phyloP scores from a whole-genome alignment of 2,888 invertebrate genomes.

The Cetonia aurata region DNA sequence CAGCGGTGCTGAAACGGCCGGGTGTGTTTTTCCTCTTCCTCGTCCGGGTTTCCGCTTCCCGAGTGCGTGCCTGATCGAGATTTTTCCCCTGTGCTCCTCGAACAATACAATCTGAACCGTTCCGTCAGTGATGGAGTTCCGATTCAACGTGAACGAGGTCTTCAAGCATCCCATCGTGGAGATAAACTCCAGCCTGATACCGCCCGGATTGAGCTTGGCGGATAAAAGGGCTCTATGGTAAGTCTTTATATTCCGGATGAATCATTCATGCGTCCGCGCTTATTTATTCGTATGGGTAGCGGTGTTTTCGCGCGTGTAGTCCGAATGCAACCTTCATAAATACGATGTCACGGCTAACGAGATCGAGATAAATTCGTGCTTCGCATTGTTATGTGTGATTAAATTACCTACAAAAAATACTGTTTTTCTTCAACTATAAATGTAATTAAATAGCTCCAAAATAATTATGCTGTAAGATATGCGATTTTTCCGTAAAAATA shows the following conservation, averaged over 20 bases:
- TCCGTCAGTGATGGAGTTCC: constrained; percentile 66
- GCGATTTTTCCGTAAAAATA: too few relatives aligned
- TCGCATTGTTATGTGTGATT: neutral
- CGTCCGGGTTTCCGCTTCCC: constrained; percentile 7
- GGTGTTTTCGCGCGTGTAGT: constrained; percentile 1
- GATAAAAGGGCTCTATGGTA: constrained; percentile 69
- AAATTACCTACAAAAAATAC: neutral
- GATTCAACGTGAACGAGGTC: constrained; percentile 69
- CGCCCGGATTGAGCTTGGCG: constrained; percentile 69
- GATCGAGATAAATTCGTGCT: constrained; percentile 22
- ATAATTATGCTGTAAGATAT: too few relatives aligned
- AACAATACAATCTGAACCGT: neutral
- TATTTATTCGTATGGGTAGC: constrained; percentile 2
- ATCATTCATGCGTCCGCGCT: constrained; percentile 31
- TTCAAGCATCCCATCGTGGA: constrained; percentile 69
- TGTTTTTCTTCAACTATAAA: neutral
- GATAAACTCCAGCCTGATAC: constrained; percentile 68
- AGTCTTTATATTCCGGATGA: constrained; percentile 50
- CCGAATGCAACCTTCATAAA: constrained; percentile 39
- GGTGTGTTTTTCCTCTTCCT: constrained; percentile 27
- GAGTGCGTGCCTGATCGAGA: constrained; percentile 12
- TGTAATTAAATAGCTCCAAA: neutral
- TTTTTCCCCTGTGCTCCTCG: constrained; percentile 4
- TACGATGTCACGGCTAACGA: constrained; percentile 42
- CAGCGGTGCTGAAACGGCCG: constrained; percentile 12